Evolutionary conservation across 2,888 invertebrate genomes (phyloP).

Genomic region (Lepidocyrtoides sp.): DNA sequence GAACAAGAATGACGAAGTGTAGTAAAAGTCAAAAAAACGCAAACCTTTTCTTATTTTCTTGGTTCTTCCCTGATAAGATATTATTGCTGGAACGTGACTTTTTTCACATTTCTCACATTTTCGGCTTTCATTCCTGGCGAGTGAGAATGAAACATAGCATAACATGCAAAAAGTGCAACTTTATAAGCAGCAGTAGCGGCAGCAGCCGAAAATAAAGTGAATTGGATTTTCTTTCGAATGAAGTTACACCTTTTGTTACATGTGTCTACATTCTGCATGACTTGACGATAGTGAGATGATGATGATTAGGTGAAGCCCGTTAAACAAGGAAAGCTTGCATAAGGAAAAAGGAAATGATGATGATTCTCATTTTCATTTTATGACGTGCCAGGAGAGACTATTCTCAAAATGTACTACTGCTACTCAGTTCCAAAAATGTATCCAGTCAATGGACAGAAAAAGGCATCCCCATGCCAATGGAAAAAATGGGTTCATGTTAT

Average conservation of each 20-base stretch:
- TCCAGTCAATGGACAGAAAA: too few species aligned
- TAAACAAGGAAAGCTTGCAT: neutral
- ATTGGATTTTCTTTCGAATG: conserved; percentile 23
- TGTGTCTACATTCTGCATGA: conserved; percentile 14
- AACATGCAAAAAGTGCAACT: neutral
- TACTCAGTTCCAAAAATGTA: too few species aligned
- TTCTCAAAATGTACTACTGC: neutral
- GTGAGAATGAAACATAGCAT: neutral
- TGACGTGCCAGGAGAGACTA: neutral
- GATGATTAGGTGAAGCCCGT: neutral
- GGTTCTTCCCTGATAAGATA: conserved; percentile 54
- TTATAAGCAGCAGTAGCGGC: neutral
- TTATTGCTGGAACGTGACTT: conserved; percentile 68
- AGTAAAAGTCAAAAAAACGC: conserved; percentile 8
- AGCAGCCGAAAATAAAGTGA: conserved; percentile 6
- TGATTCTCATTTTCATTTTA: neutral
- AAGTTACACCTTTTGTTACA: conserved; percentile 60
- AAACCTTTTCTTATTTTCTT: conserved; percentile 35
- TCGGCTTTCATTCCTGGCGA: neutral
- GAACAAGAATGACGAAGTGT: neutral
- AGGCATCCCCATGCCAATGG: too few species aligned
- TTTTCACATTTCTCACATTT: conserved; percentile 17
- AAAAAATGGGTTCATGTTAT: too few species aligned
- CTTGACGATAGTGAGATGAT: conserved; percentile 4
- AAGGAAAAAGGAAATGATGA: neutral